phyloP scores from a whole-genome alignment of 1,140 invertebrate genomes.

The Drosophila bipectinata region DNA sequence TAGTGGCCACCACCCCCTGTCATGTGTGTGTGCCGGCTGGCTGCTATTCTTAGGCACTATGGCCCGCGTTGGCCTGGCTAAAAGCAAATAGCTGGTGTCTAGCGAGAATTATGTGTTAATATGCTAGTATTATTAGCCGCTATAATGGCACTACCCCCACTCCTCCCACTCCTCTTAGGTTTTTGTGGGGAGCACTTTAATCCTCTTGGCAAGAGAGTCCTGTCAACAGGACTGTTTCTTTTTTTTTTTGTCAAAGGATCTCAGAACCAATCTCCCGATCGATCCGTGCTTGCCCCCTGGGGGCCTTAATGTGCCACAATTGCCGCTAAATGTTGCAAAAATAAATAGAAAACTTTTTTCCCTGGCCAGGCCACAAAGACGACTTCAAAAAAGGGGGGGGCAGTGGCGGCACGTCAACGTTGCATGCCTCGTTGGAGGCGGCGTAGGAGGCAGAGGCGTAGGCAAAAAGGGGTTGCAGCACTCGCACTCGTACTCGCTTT shows the following conservation, averaged over 20 bases:
- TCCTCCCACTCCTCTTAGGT: no score
- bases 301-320: constrained; percentile 69
- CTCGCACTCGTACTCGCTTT: no score
- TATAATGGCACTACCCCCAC: constrained; percentile 48
- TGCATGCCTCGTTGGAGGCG: constrained; percentile 80
- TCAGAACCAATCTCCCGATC: no score
- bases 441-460: constrained; percentile 40
- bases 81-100: constrained; percentile 65
- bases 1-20: constrained; percentile 30
- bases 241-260: constrained; percentile 2
- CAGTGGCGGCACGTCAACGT: constrained; percentile 66
- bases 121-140: constrained; percentile 79
- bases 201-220: no score
- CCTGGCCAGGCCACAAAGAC: constrained; percentile 55
- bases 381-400: constrained; percentile 63
- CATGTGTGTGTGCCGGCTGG: background rate
- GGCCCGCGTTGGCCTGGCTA: constrained; percentile 51
- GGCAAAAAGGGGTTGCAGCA: background rate
- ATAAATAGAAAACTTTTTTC: constrained; percentile 7
- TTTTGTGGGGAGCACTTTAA: no score
- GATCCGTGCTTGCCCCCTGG: background rate
- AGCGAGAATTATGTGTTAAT: constrained; percentile 77
- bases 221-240: no score
- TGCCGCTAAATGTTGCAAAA: constrained; percentile 55
- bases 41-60: constrained; percentile 29